Evolutionary conservation across 2,113 vertebrate genomes (phyloP), one percentile per base, ranked within the genome.

Genomic region (Aix galericulata): DNA sequence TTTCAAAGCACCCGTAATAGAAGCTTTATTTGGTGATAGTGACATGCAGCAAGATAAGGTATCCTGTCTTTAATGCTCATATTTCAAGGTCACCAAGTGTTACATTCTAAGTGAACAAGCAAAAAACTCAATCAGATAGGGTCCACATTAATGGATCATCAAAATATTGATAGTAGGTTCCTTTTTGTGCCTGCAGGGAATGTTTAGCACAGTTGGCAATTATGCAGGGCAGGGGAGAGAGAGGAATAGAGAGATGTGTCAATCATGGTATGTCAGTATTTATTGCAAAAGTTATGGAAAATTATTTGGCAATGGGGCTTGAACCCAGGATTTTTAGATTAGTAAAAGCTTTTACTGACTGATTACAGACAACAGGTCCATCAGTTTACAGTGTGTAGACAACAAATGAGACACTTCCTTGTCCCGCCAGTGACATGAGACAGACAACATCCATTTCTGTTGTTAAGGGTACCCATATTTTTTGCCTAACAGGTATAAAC

Each of bases 61-160:
- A 88, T 63, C 71, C 79, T 93, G 86, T 91, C 87, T 96, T 95
- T 96, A 97, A 91, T 77, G 95, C 86, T 97, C 88, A 82, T 92
- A 97, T 98, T 98, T 98, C 97, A 96, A 97, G 97, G 97, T 98
- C 96, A 96, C 86, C 56, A 79, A 92, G 71, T 73, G 56, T 83
- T 97, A 50, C 78, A 90, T 95, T 94, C 82, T 92, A 94, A 82
- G 72, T 81, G 82, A 96, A 90, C 29, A 93, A 78, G 78, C 23
- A 68, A 62, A 89, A 76, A 53, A 73, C 81, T 94, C 64, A 89
- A 76, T 67, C 89, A 88, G 78, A 93, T 78, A 96, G 46, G 38
- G 50, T 69, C 53, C 64, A 66, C 62, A 36, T 67, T 96, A 93
- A 93, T 91, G 77, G 74, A 94, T 93, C 83, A 90, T 93, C 78